Base-by-base conservation (phyloP, 2,113 vertebrate species). In the Pholis gunnellus region DNA sequence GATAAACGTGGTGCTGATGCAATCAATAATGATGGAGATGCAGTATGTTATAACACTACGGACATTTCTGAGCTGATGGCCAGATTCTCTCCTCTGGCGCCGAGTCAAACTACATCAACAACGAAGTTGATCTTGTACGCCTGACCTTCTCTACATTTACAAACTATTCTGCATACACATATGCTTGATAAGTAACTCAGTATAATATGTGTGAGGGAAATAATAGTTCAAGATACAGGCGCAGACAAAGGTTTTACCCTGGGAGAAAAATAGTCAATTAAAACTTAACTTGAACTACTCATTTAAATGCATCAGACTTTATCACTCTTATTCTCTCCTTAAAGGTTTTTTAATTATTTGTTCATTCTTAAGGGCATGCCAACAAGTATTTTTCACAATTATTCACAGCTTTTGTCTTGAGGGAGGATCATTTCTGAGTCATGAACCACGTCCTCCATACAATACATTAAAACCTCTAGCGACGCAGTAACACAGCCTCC, bases 1-100 rank as follows among this genome's bases (percentile, higher is more conserved):
- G 1, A 65, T 60, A 77, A 75, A 72, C 38, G 44, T 75, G 56
- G 25, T 4, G 27, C 18, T 64, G 54, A 79, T 69, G 20, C 48
- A 61, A 70, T 88, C 71, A 79, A 52, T 83, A 82, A 65, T 36
- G 20, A 73, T 75, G n/a, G 59, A 77, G 56, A 61, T 7, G 7
- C 34, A 65, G n/a, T 20, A 15, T 59, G 31, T 70, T 61, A 42
- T 31, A 50, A 34, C 22, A 14, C 29, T 18, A 9, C 50, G 59
- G 36, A 82, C 36, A 42, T 77, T 61, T 31, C 78, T 73, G 48
- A 60, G 59, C 76, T 71, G 44, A 42, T 27, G 25, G 50, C 69
- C 38, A 10, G 22, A 71, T 60, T 48, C 10, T 83, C 7, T 72
- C 44, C 60, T 78, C 52, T 80, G 64, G 65, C 44, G 75, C 25